Conservation (phyloP, 2,113 vertebrate genomes). For the Hymenochirus boettgeri region DNA sequence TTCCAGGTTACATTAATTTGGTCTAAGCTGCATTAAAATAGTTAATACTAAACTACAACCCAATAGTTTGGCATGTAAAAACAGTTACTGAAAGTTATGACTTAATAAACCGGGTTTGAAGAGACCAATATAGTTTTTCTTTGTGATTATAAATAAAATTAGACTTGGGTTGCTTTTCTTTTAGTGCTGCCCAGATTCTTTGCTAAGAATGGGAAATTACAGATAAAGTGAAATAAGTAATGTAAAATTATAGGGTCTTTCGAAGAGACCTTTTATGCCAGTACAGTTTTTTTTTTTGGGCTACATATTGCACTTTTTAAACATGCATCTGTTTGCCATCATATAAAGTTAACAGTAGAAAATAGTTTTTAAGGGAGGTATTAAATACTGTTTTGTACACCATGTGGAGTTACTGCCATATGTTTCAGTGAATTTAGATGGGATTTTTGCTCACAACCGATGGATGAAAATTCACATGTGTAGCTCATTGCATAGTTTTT, state of each 20-base stretch:
- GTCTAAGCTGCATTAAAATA: slow-evolving; percentile 20
- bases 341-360: slow-evolving; percentile 2
- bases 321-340: slow-evolving; percentile 4
- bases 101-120: slow-evolving; percentile 26
- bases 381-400: not conserved
- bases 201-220: slow-evolving; percentile 2
- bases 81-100: slow-evolving; percentile 38
- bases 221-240: not conserved
- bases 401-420: not conserved
- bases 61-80: slow-evolving; percentile 32
- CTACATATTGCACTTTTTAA: not conserved
- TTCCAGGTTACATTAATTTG: slow-evolving; percentile 33
- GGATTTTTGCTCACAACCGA: not conserved
- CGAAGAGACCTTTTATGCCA: not conserved
- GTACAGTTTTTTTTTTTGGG: not conserved
- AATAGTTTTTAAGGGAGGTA: not conserved
- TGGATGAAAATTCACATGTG: not conserved
- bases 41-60: slow-evolving; percentile 12
- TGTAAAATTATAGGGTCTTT: slow-evolving; percentile 4
- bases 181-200: slow-evolving; percentile 20
- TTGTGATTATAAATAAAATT: slow-evolving; percentile 34
- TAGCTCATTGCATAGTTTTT: not conserved
- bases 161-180: slow-evolving; percentile 25
- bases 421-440: not conserved
- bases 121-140: slow-evolving; percentile 22